A percentile compares a stretch with the other conserved stretches of the same genome.
phyloP scores from a whole-genome alignment of 2,888 invertebrate genomes.

The Hecatera dysodea region DNA sequence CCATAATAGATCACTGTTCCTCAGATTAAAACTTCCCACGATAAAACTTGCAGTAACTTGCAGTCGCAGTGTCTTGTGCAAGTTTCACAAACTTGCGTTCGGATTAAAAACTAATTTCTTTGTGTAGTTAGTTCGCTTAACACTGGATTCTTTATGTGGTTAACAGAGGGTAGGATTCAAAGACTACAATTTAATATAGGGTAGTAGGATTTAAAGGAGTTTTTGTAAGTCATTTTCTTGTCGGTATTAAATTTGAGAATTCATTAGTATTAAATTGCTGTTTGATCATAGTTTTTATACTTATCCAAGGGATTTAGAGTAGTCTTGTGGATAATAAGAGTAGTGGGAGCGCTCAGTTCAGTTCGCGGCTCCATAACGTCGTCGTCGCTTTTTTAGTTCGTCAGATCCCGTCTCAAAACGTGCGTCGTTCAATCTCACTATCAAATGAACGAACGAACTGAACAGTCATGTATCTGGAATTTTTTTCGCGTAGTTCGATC shows the following conservation, averaged over 20 bases:
- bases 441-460: no score
- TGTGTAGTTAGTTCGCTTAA: constrained; percentile 47
- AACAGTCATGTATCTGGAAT: no score
- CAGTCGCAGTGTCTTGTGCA: constrained; percentile 45
- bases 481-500: no score
- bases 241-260: background rate
- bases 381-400: no score
- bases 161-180: constrained; percentile 32
- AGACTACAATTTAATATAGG: no score
- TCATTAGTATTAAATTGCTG: background rate
- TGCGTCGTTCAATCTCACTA: no score
- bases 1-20: constrained; percentile 53
- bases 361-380: no score
- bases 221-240: background rate
- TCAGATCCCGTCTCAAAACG: no score
- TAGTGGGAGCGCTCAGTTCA: no score
- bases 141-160: constrained; percentile 44
- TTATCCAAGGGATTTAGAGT: no score
- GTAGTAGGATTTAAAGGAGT: no score
- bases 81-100: constrained; percentile 44
- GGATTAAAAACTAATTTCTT: constrained; percentile 67
- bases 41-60: constrained; percentile 53
- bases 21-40: constrained; percentile 58
- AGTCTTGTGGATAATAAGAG: no score
- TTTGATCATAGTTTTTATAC: background rate